Evolutionary conservation across 2,888 invertebrate species (phyloP), one percentile per base, ranked within the genome.

Genomic region (Apeira syringaria): DNA sequence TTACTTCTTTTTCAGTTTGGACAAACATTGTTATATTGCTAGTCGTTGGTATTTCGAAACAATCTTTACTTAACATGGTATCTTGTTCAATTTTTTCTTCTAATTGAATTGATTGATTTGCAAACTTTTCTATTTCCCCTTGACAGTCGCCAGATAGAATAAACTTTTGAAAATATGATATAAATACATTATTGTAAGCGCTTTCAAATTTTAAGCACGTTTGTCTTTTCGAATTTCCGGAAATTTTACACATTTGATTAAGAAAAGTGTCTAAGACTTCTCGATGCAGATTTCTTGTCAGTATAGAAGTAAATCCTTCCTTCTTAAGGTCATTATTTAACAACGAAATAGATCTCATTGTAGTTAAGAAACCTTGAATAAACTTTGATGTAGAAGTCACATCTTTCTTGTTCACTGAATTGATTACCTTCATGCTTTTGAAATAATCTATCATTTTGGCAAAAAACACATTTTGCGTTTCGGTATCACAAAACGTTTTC

Each of bases 271-370:
- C 15, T 9, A 44, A 18, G 18, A 25, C 9, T 24, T 33, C 6
- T 1, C 1, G 15, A 5, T 24, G 37, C 8, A 37, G 18, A 24
- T 37, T 37, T 5, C 4, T 27, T 29, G 33, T 44, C 17, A 12
- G 9, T 15, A 38, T 6, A n/a, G n/a, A 12, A 24, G 1, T 35
- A 24, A 50, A 46, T 13, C 59, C 58, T 38, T 59, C 59, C 1
- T 26, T 1, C n/a, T 35, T 47, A 0, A 58, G 35, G 11, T 59
- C 56, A 8, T 50, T 33, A 38, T 37, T 55, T 27, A 58, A 35
- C 32, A 47, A 30, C 10, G 40, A 24, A 35, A 59, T 53, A 22
- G 59, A 48, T 32, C 44, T 50, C 13, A 58, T 30, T 13, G 58
- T 59, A 4, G 48, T 40, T 47, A 48, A 46, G 33, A 59, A 53